A percentile compares a stretch with the other conserved stretches of the same genome.
Evolutionary conservation across 2,888 invertebrate species (phyloP).

Genomic region (Euclidia mi): DNA sequence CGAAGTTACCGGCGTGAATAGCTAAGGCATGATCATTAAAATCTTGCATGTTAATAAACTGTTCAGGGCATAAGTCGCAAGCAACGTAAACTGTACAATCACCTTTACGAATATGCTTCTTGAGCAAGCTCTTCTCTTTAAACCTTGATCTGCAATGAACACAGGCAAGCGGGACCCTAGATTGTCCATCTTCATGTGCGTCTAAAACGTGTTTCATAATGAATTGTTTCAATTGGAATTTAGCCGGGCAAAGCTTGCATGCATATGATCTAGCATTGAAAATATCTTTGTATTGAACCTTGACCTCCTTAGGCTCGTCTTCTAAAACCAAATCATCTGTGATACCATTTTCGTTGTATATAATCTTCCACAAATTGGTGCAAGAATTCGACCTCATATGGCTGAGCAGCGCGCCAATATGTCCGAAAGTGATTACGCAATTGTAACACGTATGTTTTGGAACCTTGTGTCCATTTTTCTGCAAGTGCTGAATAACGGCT

Average conservation of each 20-base stretch:
- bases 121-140: constrained; percentile 82
- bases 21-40: constrained; percentile 86
- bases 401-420: constrained; percentile 86
- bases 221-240: constrained; percentile 87
- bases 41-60: constrained; percentile 82
- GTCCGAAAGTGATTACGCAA: constrained; percentile 90
- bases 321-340: constrained; percentile 85
- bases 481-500: constrained; percentile 87
- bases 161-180: constrained; percentile 77
- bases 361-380: constrained; percentile 87
- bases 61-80: constrained; percentile 86
- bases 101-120: constrained; percentile 86
- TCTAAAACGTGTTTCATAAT: constrained; percentile 88
- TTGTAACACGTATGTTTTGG: constrained; percentile 91
- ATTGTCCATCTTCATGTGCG: constrained; percentile 86
- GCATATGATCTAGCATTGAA: constrained; percentile 87
- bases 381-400: constrained; percentile 87
- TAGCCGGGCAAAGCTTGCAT: constrained; percentile 86
- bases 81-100: constrained; percentile 90
- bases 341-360: constrained; percentile 85
- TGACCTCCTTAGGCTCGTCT: constrained; percentile 77
- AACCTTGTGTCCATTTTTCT: constrained; percentile 89
- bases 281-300: constrained; percentile 85
- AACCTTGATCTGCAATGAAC: constrained; percentile 84
- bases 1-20: constrained; percentile 82